Evolutionary conservation across 2,797 vertebrate genomes (phyloP).

Genomic region (Microtus agrestis): DNA sequence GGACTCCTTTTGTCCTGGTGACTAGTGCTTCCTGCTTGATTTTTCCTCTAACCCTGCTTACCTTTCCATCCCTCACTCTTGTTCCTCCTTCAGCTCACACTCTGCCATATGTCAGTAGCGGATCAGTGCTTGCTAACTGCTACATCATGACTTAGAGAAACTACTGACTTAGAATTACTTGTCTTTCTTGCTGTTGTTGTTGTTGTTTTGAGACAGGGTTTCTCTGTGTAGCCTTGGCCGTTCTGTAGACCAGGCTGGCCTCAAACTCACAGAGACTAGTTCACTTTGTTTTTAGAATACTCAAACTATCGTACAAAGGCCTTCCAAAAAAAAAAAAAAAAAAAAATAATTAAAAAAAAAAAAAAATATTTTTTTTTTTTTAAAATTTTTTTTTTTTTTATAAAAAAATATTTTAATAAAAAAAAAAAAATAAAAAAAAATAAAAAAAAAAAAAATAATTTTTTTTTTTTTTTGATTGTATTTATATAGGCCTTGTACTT

Average conservation of each 20-base stretch:
- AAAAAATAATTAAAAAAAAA: too few relatives aligned
- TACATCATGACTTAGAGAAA: constrained; percentile 43
- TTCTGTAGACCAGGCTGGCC: neutral
- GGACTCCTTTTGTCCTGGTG: neutral
- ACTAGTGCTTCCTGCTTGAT: neutral
- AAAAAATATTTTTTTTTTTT: too few relatives aligned
- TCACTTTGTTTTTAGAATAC: constrained; percentile 52
- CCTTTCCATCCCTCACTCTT: neutral
- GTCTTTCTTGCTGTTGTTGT: neutral
- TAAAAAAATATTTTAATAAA: too few relatives aligned
- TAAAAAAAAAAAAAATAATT: too few relatives aligned
- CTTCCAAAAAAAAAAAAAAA: too few relatives aligned
- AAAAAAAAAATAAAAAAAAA: too few relatives aligned
- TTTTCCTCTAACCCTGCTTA: neutral
- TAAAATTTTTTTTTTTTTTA: too few relatives aligned
- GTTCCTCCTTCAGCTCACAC: neutral
- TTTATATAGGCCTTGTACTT: neutral
- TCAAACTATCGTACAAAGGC: constrained; percentile 3
- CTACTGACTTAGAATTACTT: constrained; percentile 39
- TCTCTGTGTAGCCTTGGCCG: neutral
- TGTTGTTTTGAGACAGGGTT: neutral
- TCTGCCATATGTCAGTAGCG: neutral
- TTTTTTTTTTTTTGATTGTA: too few relatives aligned
- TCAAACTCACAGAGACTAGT: neutral
- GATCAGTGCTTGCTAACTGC: neutral